Evolutionary conservation across 2,113 vertebrate species (phyloP).

Genomic region (Gulo gulo): DNA sequence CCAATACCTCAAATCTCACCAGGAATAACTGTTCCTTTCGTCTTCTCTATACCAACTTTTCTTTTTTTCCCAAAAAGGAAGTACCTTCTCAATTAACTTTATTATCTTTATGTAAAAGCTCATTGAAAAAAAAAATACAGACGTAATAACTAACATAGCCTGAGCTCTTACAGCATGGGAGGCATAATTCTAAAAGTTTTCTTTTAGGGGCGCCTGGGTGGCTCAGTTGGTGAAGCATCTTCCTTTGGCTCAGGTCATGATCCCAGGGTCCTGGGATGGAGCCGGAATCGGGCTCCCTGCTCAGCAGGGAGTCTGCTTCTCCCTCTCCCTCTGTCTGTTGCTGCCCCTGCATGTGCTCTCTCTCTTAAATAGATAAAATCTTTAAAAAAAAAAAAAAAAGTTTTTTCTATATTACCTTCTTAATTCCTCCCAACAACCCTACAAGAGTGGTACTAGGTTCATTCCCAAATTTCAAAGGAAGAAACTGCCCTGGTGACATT

Average conservation of each 20-base stretch:
- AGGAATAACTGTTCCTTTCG: not conserved
- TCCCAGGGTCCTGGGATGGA: no score
- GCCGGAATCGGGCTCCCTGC: no score
- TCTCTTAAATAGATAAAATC: no score
- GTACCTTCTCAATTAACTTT: not conserved
- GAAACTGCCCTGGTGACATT: not conserved
- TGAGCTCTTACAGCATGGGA: not conserved
- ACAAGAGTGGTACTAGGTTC: not conserved
- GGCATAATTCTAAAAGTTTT: not conserved
- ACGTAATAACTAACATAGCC: not conserved
- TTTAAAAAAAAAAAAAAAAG: not conserved
- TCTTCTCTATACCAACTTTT: not conserved
- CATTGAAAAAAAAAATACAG: not conserved
- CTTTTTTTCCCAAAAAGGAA: not conserved
- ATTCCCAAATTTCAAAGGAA: not conserved
- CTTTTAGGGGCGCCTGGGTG: not conserved
- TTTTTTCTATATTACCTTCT: not conserved
- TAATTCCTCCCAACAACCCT: not conserved
- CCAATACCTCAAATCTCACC: not conserved
- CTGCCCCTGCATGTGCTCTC: no score
- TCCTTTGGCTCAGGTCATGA: no score
- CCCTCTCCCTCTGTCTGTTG: no score
- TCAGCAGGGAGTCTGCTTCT: no score
- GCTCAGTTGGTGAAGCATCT: no score
- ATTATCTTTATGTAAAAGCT: not conserved